Evolutionary conservation across 2,113 vertebrate genomes (phyloP).

Genomic region (Dicaeum eximium): DNA sequence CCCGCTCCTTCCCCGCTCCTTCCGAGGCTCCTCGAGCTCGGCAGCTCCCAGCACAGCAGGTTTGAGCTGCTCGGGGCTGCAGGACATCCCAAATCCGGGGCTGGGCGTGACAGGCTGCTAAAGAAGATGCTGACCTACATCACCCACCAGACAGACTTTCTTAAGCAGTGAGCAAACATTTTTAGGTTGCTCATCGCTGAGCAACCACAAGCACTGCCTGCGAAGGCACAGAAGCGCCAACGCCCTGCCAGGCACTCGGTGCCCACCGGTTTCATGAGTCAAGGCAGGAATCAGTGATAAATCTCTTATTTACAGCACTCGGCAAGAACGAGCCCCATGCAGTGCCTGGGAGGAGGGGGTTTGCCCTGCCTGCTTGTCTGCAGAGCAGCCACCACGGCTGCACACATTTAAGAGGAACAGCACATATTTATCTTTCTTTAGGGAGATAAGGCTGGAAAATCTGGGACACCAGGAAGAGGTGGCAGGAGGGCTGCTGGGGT

Average conservation of each 20-base stretch:
- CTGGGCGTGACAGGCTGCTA: neutral
- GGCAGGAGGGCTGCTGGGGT: neutral
- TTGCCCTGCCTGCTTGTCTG: neutral
- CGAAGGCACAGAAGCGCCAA: neutral
- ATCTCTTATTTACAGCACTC: neutral
- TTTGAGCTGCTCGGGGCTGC: neutral
- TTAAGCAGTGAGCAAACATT: neutral
- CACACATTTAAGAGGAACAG: neutral
- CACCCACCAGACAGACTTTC: neutral
- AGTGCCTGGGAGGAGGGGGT: neutral
- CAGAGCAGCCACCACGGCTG: neutral
- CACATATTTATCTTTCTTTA: neutral
- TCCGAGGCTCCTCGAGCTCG: fast-evolving
- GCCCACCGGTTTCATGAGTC: fast-evolving
- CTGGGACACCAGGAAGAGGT: neutral
- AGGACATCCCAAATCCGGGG: neutral
- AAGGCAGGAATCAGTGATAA: neutral
- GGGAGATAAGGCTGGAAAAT: neutral
- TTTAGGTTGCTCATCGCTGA: neutral
- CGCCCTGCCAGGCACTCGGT: neutral
- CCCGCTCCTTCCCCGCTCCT: neutral
- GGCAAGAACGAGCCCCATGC: fast-evolving
- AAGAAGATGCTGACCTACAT: neutral
- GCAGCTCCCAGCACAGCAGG: neutral
- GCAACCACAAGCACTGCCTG: neutral